Evolutionary conservation across 2,888 invertebrate species (phyloP).

Genomic region (Glyphotaelius pellucidus): DNA sequence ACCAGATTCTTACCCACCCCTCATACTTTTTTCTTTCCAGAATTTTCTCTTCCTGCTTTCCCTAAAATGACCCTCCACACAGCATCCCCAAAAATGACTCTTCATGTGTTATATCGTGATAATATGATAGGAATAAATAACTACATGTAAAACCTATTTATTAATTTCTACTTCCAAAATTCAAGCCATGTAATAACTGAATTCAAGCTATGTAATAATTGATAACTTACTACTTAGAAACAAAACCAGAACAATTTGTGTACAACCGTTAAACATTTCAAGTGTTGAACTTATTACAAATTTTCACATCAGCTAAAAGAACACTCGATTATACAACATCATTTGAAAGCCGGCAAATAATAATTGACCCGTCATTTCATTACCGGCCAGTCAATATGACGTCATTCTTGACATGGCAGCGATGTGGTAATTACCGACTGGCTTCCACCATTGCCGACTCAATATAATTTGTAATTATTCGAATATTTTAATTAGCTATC

Average conservation of each 20-base stretch:
- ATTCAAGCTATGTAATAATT: neutral
- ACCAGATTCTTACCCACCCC: too few species aligned
- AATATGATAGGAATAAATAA: too few species aligned
- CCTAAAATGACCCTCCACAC: too few species aligned
- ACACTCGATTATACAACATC: neutral
- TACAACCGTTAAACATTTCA: neutral
- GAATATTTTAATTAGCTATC: slow-evolving; percentile 63
- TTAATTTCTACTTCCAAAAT: neutral
- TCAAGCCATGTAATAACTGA: neutral
- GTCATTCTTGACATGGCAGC: slow-evolving; percentile 4
- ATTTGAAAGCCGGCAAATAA: neutral
- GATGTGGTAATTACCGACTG: slow-evolving; percentile 32
- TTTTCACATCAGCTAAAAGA: neutral
- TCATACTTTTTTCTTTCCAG: too few species aligned
- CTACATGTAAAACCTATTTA: too few species aligned
- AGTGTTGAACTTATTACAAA: neutral
- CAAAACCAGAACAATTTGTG: neutral
- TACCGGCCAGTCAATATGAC: slow-evolving; percentile 7
- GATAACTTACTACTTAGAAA: neutral
- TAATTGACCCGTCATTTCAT: slow-evolving; percentile 10
- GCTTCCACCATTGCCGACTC: slow-evolving; percentile 29
- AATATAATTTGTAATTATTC: slow-evolving; percentile 63
- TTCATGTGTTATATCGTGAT: too few species aligned
- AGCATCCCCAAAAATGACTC: too few species aligned
- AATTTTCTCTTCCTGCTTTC: too few species aligned